A percentile compares a stretch with the other conserved stretches of the same genome.
These are phyloP conservation scores for Gobiocypris rarus DNA, from an alignment of 2,113 vertebrate species.

Conservation along the genomic window DNA sequence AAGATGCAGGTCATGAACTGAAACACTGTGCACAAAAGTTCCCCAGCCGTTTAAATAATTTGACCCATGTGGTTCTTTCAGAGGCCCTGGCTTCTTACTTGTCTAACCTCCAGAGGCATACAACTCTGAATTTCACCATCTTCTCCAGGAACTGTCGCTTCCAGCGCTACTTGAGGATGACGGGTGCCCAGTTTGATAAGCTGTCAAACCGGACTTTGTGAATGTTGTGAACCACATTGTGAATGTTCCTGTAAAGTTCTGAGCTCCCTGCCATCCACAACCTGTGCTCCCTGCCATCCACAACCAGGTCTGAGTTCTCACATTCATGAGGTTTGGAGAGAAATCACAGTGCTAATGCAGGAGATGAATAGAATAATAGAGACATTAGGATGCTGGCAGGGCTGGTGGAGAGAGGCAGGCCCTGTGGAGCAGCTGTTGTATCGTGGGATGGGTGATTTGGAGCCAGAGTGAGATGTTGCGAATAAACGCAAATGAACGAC, in stretches of 20 bases:
- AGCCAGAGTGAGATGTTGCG: constrained; percentile 36
- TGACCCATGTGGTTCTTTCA: not conserved
- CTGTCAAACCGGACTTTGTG: too few relatives aligned
- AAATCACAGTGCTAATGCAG: constrained; percentile 18
- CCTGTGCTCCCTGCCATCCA: too few relatives aligned
- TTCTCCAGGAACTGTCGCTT: too few relatives aligned
- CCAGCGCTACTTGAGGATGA: too few relatives aligned
- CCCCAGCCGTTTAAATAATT: not conserved
- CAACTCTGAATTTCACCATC: too few relatives aligned
- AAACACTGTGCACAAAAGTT: not conserved
- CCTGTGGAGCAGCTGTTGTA: constrained; percentile 40
- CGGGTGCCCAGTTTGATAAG: too few relatives aligned
- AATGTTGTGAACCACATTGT: not conserved
- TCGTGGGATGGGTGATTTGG: constrained; percentile 34
- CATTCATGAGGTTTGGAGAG: constrained; percentile 5
- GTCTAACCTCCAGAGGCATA: not conserved
- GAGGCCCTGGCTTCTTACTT: not conserved
- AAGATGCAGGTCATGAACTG: not conserved
- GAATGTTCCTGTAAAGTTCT: constrained; percentile 19
- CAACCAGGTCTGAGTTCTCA: not conserved
- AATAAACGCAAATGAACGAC: constrained; percentile 48
- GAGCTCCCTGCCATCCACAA: constrained; percentile 11
- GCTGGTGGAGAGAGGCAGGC: constrained; percentile 13
- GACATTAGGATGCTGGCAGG: constrained; percentile 37
- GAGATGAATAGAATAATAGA: constrained; percentile 45